Base-by-base conservation (phyloP, 2,113 vertebrate species). In the Callipepla californica region DNA sequence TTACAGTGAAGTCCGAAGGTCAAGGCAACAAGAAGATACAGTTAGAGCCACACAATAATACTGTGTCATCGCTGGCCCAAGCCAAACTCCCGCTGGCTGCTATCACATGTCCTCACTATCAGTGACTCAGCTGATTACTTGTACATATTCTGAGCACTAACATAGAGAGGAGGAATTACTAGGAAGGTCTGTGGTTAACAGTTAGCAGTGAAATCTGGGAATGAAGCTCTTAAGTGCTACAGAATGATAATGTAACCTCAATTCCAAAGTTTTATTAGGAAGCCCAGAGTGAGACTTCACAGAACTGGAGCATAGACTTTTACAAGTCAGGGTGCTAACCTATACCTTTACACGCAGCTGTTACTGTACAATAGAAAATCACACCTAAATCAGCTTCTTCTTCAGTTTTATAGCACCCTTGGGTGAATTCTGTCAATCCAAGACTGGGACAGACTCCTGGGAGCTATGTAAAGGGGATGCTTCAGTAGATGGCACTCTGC, bases 401-500 rank as follows among this genome's bases (percentile, higher is more conserved):
- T 80, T 65, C 16, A 6, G 26, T 85, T 89, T 94, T 80, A 80
- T 47, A 78, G 3, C 6, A n/a, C 13, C 34, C 45, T 34, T 61
- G 69, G 36, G 63, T 44, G 50, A 61, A 28, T 62, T 80, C 69
- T 83, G 13, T 65, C 48, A 53, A 1, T 38, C 40, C 1, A 0
- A 28, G 59, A 53, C 34, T 61, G n/a, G 44, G 57, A 66, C 16
- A 42, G 57, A 57, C 53, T 87, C 57, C 44, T 68, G 94, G 61
- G 79, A 94, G 51, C 57, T 67, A 44, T 68, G 57, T 59, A 28
- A 92, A 85, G 57, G 40, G 47, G 42, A 81, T 89, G 75, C 47
- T 83, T 89, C 96, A 94, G 69, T 94, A 96, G 96, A 76, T 96
- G 94, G 96, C 95, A 96, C 80, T 97, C 91, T 96, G 78, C 57